phyloP scores from a whole-genome alignment of 2,888 invertebrate species.

The Drosophila histrio region DNA sequence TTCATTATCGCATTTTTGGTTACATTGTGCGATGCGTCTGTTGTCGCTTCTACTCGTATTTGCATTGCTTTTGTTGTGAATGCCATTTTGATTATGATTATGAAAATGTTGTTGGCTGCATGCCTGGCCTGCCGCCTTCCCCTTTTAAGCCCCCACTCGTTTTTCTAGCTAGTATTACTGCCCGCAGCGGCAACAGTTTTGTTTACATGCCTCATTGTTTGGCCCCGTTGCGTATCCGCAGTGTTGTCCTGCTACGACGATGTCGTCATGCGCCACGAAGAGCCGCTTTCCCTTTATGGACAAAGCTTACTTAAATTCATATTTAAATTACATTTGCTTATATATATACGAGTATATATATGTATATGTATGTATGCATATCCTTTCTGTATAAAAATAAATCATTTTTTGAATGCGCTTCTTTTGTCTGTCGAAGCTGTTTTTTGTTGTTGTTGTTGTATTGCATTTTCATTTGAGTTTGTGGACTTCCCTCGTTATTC shows the following conservation, averaged over 20 bases:
- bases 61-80: slow-evolving; percentile 80
- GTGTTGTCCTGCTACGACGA: slow-evolving; percentile 41
- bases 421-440: slow-evolving; percentile 20
- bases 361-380: slow-evolving; percentile 13
- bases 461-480: slow-evolving; percentile 13
- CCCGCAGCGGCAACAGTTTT: slow-evolving; percentile 59
- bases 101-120: slow-evolving; percentile 72
- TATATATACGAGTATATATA: slow-evolving; percentile 20
- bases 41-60: slow-evolving; percentile 68
- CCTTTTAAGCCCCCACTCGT: no score
- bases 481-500: slow-evolving; percentile 3
- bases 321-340: slow-evolving; percentile 73
- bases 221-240: slow-evolving; percentile 72
- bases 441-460: no score
- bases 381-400: slow-evolving; percentile 32
- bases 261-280: slow-evolving; percentile 46
- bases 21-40: slow-evolving; percentile 73
- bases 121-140: slow-evolving; percentile 16
- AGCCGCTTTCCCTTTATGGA: slow-evolving; percentile 29
- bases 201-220: slow-evolving; percentile 80
- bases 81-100: slow-evolving; percentile 81
- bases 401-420: slow-evolving; percentile 26
- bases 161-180: slow-evolving; percentile 20
- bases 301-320: slow-evolving; percentile 69
- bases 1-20: slow-evolving; percentile 75